Percentiles rank a stretch among this genome's conserved stretches.
These are phyloP conservation scores for Pyrgus malvae DNA, from an alignment of 2,888 invertebrate genomes.

Conservation along the genomic window DNA sequence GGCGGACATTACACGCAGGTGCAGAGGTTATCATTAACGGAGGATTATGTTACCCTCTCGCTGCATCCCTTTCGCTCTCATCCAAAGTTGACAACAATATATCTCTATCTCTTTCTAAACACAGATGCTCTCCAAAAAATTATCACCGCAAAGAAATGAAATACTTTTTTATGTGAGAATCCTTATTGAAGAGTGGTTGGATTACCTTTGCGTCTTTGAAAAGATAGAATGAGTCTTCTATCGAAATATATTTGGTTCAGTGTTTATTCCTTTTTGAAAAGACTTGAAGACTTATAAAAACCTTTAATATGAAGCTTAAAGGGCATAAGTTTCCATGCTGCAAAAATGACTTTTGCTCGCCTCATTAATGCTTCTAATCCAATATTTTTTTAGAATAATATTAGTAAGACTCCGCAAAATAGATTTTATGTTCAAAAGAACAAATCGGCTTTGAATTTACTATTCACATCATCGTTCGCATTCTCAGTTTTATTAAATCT, in stretches of 20 bases:
- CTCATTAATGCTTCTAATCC: too few species aligned
- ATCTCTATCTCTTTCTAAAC: conserved; percentile 19
- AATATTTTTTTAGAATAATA: too few species aligned
- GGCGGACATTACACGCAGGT: conserved; percentile 62
- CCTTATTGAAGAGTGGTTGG: conserved; percentile 39
- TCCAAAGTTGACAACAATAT: conserved; percentile 1
- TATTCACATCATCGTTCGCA: neutral
- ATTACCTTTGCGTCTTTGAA: conserved; percentile 37
- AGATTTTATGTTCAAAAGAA: too few species aligned
- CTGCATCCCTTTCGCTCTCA: conserved; percentile 42
- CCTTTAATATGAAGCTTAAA: too few species aligned
- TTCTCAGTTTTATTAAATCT: conserved; percentile 7
- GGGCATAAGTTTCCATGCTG: too few species aligned
- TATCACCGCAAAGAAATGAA: conserved; percentile 39
- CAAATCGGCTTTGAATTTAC: conserved; percentile 1
- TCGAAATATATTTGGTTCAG: neutral
- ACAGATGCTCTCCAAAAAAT: conserved; percentile 41
- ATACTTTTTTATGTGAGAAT: conserved; percentile 43
- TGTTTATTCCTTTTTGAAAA: neutral
- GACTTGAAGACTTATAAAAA: too few species aligned
- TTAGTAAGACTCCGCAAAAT: too few species aligned
- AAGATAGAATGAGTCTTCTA: conserved; percentile 1
- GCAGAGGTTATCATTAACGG: conserved; percentile 67
- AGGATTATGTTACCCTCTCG: conserved; percentile 60
- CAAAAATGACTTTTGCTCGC: too few species aligned